Percentiles rank a stretch among this genome's conserved stretches.
phyloP scores from a whole-genome alignment of 2,113 vertebrate genomes.

The Phalacrocorax aristotelis region DNA sequence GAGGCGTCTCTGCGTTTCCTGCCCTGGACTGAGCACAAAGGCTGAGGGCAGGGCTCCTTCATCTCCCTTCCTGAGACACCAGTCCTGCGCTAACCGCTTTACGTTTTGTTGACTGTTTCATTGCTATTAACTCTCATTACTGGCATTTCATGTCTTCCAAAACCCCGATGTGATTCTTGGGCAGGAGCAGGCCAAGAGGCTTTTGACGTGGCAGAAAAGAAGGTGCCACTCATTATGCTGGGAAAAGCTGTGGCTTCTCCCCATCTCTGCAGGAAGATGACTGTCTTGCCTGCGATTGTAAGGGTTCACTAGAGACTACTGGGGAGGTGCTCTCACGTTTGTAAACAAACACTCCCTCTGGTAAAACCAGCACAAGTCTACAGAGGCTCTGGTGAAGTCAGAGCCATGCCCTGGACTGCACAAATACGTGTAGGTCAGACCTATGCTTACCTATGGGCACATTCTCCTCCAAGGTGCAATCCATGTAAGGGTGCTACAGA shows the following conservation, averaged over 20 bases:
- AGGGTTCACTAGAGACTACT: not conserved
- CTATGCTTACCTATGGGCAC: fast-evolving
- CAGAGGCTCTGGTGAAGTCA: not conserved
- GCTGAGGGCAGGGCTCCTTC: not conserved
- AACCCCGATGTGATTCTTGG: not conserved
- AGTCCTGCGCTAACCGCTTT: not conserved
- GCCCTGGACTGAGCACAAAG: not conserved
- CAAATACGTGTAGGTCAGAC: not conserved
- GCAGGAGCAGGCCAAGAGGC: not conserved
- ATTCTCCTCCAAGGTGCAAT: not conserved
- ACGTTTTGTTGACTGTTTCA: not conserved
- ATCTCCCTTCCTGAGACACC: not conserved
- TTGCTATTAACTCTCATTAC: not conserved
- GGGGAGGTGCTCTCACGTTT: not conserved
- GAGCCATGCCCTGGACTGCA: not conserved
- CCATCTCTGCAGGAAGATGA: not conserved
- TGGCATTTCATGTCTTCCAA: not conserved
- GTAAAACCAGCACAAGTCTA: not conserved
- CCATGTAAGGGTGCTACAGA: not conserved
- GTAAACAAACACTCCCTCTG: fast-evolving
- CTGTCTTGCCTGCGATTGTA: fast-evolving
- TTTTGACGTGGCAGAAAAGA: not conserved
- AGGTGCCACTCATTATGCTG: fast-evolving
- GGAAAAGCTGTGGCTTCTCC: not conserved
- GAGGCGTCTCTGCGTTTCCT: not conserved